Conservation (phyloP, 2,113 vertebrate species). For the Panthera tigris region DNA sequence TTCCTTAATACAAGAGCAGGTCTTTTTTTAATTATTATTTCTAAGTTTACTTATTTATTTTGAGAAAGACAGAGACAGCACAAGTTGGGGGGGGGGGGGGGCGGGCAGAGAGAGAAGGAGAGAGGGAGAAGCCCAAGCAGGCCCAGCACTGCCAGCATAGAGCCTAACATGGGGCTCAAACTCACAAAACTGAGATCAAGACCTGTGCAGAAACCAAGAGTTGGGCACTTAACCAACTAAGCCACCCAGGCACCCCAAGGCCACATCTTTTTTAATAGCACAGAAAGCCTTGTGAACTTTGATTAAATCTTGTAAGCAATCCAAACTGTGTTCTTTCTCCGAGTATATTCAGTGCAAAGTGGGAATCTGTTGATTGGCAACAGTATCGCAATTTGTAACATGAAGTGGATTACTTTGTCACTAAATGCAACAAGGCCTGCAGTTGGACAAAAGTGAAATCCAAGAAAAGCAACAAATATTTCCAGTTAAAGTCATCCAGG, state of each 20-base stretch:
- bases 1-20: constrained; percentile 92
- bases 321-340: constrained; percentile 88
- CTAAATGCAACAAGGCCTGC: constrained; percentile 94
- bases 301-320: constrained; percentile 90
- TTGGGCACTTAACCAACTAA: too few species aligned
- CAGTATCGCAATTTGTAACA: constrained; percentile 91
- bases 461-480: constrained; percentile 94
- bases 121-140: too few species aligned
- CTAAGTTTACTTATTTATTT: too few species aligned
- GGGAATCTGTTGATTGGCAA: constrained; percentile 93
- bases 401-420: constrained; percentile 93
- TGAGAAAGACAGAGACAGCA: too few species aligned
- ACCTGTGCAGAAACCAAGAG: too few species aligned
- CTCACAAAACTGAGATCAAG: too few species aligned
- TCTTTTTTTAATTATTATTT: constrained; percentile 29
- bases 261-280: constrained; percentile 90
- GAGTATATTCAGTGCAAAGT: constrained; percentile 91
- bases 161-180: too few species aligned
- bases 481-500: constrained; percentile 91
- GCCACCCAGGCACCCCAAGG: constrained; percentile 76
- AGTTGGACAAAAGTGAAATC: constrained; percentile 94
- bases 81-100: too few species aligned
- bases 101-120: too few species aligned
- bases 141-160: too few species aligned
- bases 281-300: constrained; percentile 91